A percentile compares a stretch with the other conserved stretches of the same genome.
These are phyloP conservation scores for Chlorops oryzae DNA, from an alignment of 1,140 invertebrate genomes.

Conservation along the genomic window DNA sequence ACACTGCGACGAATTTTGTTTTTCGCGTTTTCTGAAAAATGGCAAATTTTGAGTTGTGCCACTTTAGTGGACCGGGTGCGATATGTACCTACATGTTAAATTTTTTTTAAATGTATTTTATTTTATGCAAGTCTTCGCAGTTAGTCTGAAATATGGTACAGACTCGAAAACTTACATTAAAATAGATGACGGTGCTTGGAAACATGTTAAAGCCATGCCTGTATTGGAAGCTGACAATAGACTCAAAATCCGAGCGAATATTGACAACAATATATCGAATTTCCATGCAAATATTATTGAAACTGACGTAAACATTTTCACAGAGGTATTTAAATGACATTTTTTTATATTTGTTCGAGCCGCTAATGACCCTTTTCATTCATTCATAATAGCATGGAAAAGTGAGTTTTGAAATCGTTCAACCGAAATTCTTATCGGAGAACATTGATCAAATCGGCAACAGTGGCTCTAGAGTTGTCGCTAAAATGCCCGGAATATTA, in stretches of 20 bases:
- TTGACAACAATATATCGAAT: slow-evolving; percentile 48
- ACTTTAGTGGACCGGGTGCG: too few species aligned
- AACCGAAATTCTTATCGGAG: slow-evolving; percentile 50
- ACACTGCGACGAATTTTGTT: too few species aligned
- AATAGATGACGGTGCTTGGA: slow-evolving; percentile 48
- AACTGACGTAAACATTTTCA: slow-evolving; percentile 54
- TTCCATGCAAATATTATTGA: slow-evolving; percentile 51
- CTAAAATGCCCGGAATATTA: slow-evolving; percentile 94
- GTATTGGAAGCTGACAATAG: slow-evolving; percentile 33
- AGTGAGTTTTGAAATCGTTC: slow-evolving; percentile 31
- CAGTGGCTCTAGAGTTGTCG: slow-evolving; percentile 41
- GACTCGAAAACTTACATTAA: slow-evolving; percentile 29
- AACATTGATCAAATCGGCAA: slow-evolving; percentile 33
- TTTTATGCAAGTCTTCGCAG: slow-evolving; percentile 47
- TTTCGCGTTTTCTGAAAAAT: too few species aligned
- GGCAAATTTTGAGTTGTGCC: too few species aligned
- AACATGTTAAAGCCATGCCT: slow-evolving; percentile 44
- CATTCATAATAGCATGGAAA: slow-evolving; percentile 26
- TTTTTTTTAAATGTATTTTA: slow-evolving; percentile 7
- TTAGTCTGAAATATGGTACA: slow-evolving; percentile 46
- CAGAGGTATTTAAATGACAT: slow-evolving; percentile 47
- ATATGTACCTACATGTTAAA: too few species aligned
- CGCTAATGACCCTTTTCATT: too few species aligned
- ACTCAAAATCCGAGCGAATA: slow-evolving; percentile 45
- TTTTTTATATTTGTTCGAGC: neutral